Evolutionary conservation across 2,113 vertebrate species (phyloP), one percentile per base, ranked within the genome.

Genomic region (Phycodurus eques): DNA sequence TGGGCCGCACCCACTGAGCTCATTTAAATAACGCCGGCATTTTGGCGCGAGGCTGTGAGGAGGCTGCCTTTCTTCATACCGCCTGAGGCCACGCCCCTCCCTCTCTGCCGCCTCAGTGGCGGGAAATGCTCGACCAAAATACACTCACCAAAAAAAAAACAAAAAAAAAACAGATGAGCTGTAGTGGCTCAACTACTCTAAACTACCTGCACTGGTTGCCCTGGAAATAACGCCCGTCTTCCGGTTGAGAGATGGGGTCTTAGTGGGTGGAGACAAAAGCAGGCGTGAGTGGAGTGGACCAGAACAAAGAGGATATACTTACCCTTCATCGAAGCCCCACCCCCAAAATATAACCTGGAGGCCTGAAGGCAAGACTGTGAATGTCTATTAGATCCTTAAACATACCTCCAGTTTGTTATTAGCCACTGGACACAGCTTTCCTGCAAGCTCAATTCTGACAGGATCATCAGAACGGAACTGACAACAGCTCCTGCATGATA

Each of bases 21-120:
- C 62, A 90, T 90, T 89, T 91, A 77, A 90, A 91, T 90, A 90
- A 88, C 74, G 77, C 83, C 80, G 80, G 81, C 80, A 71, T 90
- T 90, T 66, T 89, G 85, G 87, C 85, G 81, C 77, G 71, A 89
- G 79, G 64, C 75, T 54, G 71, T 71, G 71, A 74, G 60, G 66
- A 81, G 85, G 66, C 72, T 46, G 85, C 75, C 87, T 83, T 84
- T 87, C 86, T 87, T 89, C 67, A 67, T 75, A 35, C 82, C 31
- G 81, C 69, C 79, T 80, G 72, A 82, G 72, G 71, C 76, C 79
- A 73, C 64, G 65, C 78, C 73, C 73, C 68, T 53, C n/a, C 74
- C 75, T 70, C 74, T 57, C 57, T 71, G 22, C 54, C 62, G 62
- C 42, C 3, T 67, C 73, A 74, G 83, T 90, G 89, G 89, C 88